Evolutionary conservation across 1,140 invertebrate genomes (phyloP).

Genomic region (Drosophila burlai): DNA sequence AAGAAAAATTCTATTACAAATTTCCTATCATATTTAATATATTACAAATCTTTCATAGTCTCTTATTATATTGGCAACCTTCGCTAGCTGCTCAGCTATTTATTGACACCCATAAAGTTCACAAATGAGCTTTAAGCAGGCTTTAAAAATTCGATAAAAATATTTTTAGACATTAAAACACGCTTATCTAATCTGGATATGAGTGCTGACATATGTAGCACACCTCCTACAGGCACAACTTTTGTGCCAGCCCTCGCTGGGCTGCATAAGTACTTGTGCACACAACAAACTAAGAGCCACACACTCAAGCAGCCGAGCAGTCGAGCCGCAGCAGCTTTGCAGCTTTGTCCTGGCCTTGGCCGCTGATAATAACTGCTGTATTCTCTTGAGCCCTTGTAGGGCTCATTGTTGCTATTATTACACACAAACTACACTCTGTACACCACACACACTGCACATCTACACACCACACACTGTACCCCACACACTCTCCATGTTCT

Average conservation of each 20-base stretch:
- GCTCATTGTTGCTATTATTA: constrained; percentile 27
- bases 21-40: not conserved
- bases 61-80: too few species aligned
- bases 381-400: constrained; percentile 15
- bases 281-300: constrained; percentile 28
- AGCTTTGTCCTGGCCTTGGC: constrained; percentile 62
- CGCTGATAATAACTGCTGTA: constrained; percentile 39
- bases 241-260: constrained; percentile 23
- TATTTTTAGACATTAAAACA: not conserved
- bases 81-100: not conserved
- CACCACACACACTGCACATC: not conserved
- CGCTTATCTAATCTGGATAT: constrained; percentile 16
- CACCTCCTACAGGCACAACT: constrained; percentile 22
- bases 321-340: constrained; percentile 52
- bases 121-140: not conserved
- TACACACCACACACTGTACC: not conserved
- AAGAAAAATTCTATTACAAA: not conserved
- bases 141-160: constrained; percentile 2
- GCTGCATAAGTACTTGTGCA: constrained; percentile 51
- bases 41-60: not conserved
- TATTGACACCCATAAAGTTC: not conserved
- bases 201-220: too few species aligned
- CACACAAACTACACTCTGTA: not conserved
- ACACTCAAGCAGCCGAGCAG: constrained; percentile 21
- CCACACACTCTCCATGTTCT: not conserved